Evolutionary conservation across 2,797 vertebrate genomes (phyloP).

Genomic region (Etheostoma nigrum): DNA sequence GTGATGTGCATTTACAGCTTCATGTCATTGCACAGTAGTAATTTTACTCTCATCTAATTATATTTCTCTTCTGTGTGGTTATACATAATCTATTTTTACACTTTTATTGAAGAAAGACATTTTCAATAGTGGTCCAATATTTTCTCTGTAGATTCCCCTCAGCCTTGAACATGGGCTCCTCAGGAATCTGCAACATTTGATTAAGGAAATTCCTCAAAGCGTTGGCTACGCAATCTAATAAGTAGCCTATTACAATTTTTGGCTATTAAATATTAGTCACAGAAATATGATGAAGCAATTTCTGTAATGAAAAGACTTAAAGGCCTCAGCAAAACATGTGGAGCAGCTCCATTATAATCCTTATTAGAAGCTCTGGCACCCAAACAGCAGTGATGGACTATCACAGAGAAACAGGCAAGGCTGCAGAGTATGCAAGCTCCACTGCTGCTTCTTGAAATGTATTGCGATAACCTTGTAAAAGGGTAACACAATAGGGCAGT

Average conservation of each 20-base stretch:
- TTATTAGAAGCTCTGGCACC: conserved; percentile 77
- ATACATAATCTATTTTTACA: conserved; percentile 10
- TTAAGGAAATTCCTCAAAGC: conserved; percentile 26
- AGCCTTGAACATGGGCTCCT: background rate
- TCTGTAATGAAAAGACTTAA: conserved; percentile 78
- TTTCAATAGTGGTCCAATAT: conserved; percentile 11
- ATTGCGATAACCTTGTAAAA: conserved; percentile 76
- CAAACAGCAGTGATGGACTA: conserved; percentile 69
- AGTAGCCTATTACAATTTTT: conserved; percentile 51
- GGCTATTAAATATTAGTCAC: conserved; percentile 66
- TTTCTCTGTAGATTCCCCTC: conserved; percentile 9
- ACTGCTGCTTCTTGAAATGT: conserved; percentile 65
- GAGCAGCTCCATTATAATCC: conserved; percentile 77
- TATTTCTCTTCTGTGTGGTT: background rate
- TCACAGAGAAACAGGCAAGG: conserved; percentile 72
- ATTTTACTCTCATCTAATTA: conserved; percentile 12
- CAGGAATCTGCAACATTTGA: conserved; percentile 24
- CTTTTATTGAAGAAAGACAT: background rate
- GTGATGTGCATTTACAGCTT: conserved; percentile 7
- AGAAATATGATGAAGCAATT: conserved; percentile 72
- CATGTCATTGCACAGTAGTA: background rate
- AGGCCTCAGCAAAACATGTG: conserved; percentile 74
- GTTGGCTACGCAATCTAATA: conserved; percentile 34
- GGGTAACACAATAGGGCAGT: conserved; percentile 63
- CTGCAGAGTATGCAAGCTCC: conserved; percentile 62